Conservation (phyloP, 2,113 vertebrate genomes). For the Festucalex cinctus region DNA sequence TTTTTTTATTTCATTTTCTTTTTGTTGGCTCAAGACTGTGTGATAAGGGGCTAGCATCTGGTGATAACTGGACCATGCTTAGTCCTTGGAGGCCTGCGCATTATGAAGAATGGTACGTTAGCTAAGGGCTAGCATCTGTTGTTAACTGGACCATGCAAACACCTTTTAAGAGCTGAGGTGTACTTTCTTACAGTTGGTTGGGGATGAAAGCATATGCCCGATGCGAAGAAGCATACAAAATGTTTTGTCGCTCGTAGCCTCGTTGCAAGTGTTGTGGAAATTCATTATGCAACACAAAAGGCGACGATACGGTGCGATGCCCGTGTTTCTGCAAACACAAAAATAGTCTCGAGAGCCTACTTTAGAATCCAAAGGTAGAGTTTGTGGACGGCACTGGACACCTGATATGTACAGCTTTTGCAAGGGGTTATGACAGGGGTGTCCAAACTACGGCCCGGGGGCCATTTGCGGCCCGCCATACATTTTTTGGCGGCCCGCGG, state of each 20-base stretch:
- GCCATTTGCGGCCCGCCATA: too few relatives aligned
- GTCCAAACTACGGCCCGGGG: too few relatives aligned
- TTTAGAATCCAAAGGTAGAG: background rate
- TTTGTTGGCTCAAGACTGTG: slow-evolving; percentile 55
- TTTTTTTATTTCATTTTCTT: slow-evolving; percentile 47
- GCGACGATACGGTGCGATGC: background rate
- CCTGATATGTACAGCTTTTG: background rate
- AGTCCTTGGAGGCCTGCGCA: slow-evolving; percentile 65
- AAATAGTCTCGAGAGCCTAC: background rate
- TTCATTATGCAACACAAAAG: slow-evolving; percentile 5
- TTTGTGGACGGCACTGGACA: background rate
- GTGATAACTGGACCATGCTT: slow-evolving; percentile 75
- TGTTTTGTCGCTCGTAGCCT: slow-evolving; percentile 1
- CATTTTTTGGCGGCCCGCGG: too few relatives aligned
- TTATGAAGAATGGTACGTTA: slow-evolving; percentile 58
- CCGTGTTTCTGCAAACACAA: background rate
- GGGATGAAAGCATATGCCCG: slow-evolving; percentile 54
- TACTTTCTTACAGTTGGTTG: slow-evolving; percentile 71
- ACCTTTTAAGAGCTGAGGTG: slow-evolving; percentile 66
- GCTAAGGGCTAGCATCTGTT: slow-evolving; percentile 73
- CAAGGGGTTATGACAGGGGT: too few relatives aligned
- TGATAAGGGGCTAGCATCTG: slow-evolving; percentile 71
- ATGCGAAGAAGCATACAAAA: slow-evolving; percentile 40
- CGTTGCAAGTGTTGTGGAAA: background rate
- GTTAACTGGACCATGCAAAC: slow-evolving; percentile 75